phyloP scores from a whole-genome alignment of 2,888 invertebrate species.

The Protophormia terraenovae region DNA sequence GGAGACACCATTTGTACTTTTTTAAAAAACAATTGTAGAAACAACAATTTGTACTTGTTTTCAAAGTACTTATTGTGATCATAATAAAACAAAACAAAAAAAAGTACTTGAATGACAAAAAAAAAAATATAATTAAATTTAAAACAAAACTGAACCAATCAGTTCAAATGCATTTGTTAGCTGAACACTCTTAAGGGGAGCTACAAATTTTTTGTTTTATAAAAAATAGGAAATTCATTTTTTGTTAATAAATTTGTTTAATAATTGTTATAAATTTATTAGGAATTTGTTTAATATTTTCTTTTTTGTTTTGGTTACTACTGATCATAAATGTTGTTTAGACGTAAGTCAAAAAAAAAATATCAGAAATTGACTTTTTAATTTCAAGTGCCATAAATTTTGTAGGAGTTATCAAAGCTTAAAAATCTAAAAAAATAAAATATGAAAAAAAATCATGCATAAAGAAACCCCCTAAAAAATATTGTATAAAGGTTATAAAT shows the following conservation, averaged over 20 bases:
- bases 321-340: not conserved
- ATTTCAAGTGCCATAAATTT: conserved; percentile 40
- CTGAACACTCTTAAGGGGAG: not conserved
- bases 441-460: not conserved
- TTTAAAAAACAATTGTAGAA: conserved; percentile 38
- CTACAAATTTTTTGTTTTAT: not conserved
- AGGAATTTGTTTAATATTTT: not conserved
- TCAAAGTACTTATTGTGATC: not conserved
- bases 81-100: not conserved
- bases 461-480: too few relatives aligned
- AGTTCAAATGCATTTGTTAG: not conserved
- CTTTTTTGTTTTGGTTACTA: not conserved
- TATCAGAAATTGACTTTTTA: not conserved
- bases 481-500: too few relatives aligned
- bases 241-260: not conserved
- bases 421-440: conserved; percentile 1
- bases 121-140: not conserved
- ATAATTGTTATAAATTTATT: not conserved
- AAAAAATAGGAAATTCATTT: not conserved
- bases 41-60: conserved; percentile 7
- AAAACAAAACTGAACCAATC: not conserved
- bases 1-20: conserved; percentile 22
- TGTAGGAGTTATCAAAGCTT: conserved; percentile 39
- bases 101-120: not conserved
- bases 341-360: not conserved